These are phyloP conservation scores for Petrolisthes cinctipes DNA, from an alignment of 2,888 invertebrate species.

Conservation along the genomic window DNA sequence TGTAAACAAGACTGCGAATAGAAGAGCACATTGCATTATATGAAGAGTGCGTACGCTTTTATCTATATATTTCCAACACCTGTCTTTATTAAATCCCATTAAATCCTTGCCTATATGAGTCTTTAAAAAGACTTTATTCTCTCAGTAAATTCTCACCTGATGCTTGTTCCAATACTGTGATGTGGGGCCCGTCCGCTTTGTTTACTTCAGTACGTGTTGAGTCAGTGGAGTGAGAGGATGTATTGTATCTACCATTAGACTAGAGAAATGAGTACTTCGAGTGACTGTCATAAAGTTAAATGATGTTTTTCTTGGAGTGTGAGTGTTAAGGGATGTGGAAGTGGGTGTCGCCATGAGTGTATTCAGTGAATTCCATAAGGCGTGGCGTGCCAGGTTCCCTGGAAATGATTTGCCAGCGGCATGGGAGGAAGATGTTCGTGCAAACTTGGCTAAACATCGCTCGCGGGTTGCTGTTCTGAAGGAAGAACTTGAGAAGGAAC, in stretches of 20 bases:
- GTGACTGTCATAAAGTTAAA: constrained; percentile 33
- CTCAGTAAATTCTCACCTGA: neutral
- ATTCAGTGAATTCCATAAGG: constrained; percentile 90
- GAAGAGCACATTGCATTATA: too few species aligned
- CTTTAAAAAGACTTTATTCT: neutral
- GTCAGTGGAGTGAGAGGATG: constrained; percentile 30
- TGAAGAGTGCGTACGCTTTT: too few species aligned
- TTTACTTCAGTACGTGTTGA: constrained; percentile 54
- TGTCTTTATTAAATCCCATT: too few species aligned
- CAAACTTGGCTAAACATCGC: constrained; percentile 89
- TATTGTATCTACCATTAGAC: neutral
- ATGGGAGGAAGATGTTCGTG: constrained; percentile 93
- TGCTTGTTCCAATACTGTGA: constrained; percentile 20
- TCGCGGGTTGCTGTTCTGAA: constrained; percentile 83
- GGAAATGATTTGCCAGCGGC: constrained; percentile 90
- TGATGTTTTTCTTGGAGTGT: constrained; percentile 41
- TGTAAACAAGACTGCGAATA: too few species aligned
- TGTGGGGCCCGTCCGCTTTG: constrained; percentile 42
- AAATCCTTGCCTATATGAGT: too few species aligned
- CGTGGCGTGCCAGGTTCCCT: constrained; percentile 92
- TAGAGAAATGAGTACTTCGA: constrained; percentile 46
- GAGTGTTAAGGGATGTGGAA: constrained; percentile 51
- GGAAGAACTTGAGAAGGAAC: constrained; percentile 86
- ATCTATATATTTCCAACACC: too few species aligned
- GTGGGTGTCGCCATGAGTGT: constrained; percentile 74